A percentile compares a stretch with the other conserved stretches of the same genome.
Conservation (phyloP, 92 coral and sea anemone genomes). For the Actinernus sp. region DNA sequence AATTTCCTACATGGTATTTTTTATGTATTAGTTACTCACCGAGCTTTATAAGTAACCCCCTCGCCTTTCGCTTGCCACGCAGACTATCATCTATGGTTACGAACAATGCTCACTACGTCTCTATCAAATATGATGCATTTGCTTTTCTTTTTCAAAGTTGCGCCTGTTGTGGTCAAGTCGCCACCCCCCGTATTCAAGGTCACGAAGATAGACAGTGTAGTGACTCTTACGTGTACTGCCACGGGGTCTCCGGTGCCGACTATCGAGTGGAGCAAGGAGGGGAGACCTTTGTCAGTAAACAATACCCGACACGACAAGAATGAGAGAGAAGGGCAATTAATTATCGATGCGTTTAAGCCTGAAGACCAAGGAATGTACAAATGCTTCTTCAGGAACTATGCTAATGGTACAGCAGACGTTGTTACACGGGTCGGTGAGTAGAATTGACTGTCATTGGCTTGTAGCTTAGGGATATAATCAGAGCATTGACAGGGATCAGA, state of each 20-base stretch:
- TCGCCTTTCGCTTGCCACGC: no score
- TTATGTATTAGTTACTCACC: no score
- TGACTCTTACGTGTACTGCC: constrained; percentile 72
- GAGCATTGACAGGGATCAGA: no score
- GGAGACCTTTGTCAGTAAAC: constrained; percentile 48
- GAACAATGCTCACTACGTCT: no score
- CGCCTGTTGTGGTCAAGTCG: constrained; percentile 57
- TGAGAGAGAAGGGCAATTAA: constrained; percentile 53
- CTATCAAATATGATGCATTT: neutral
- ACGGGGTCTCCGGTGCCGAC: constrained; percentile 81
- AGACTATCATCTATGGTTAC: no score
- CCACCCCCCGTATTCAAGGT: constrained; percentile 57
- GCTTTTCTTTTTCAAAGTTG: constrained; percentile 32
- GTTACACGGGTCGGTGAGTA: constrained; percentile 57
- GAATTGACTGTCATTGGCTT: no score
- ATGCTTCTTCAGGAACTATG: constrained; percentile 78
- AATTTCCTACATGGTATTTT: no score
- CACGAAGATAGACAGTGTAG: constrained; percentile 22
- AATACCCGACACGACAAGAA: constrained; percentile 10
- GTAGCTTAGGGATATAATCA: no score
- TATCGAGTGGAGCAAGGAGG: constrained; percentile 80
- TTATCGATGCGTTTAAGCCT: constrained; percentile 48
- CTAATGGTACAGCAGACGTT: constrained; percentile 77
- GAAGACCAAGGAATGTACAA: constrained; percentile 73
- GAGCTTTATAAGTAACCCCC: no score